Conservation (phyloP, 1,140 invertebrate species). For the Tetragonula clypearis region DNA sequence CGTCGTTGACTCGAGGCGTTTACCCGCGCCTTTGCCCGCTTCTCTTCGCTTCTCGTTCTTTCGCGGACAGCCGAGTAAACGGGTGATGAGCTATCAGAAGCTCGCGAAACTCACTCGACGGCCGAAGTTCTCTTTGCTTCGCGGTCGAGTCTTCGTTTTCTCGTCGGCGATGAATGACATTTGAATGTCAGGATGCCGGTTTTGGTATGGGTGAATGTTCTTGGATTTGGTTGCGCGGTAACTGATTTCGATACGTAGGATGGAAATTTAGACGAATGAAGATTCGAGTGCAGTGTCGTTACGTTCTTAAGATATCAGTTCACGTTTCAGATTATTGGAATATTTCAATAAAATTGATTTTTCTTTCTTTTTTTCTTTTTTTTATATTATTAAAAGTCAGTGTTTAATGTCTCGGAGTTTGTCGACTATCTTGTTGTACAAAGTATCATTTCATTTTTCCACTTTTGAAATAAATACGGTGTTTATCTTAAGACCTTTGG, state of each 20-base stretch:
- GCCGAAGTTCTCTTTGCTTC: background rate
- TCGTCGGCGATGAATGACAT: conserved; percentile 18
- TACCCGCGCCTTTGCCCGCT: conserved; percentile 19
- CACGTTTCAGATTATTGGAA: background rate
- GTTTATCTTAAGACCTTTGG: too few relatives aligned
- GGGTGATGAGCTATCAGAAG: conserved; percentile 72
- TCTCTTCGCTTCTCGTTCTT: conserved; percentile 26
- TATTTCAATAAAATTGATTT: background rate
- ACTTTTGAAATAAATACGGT: too few relatives aligned
- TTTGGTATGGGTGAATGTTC: background rate
- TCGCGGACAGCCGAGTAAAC: conserved; percentile 55
- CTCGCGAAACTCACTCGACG: conserved; percentile 43
- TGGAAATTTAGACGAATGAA: too few relatives aligned
- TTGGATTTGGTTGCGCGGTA: background rate
- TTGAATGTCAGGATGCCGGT: conserved; percentile 23
- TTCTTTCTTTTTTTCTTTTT: too few relatives aligned
- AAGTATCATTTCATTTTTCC: too few relatives aligned
- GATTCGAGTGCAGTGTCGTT: too few relatives aligned
- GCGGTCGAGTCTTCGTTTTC: background rate
- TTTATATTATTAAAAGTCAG: too few relatives aligned
- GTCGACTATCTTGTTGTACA: too few relatives aligned
- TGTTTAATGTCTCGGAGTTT: too few relatives aligned
- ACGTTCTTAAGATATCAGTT: background rate
- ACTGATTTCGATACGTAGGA: too few relatives aligned
- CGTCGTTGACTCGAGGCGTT: conserved; percentile 31